Evolutionary conservation across 2,113 vertebrate genomes (phyloP).

Genomic region (Narcine bancroftii): DNA sequence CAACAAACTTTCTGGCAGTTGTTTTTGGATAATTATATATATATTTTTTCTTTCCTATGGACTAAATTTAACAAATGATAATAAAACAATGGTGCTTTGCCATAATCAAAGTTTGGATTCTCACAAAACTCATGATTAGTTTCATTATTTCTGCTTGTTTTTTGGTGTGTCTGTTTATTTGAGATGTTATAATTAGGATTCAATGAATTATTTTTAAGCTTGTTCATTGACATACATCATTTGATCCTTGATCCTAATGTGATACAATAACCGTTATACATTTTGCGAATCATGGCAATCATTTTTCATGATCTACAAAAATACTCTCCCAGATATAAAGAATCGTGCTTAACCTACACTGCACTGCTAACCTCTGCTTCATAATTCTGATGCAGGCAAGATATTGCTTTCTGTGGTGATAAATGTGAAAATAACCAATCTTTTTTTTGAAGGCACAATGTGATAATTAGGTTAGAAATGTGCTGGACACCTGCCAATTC

Average conservation of each 20-base stretch:
- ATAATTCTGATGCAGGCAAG: too few relatives aligned
- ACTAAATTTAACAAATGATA: neutral
- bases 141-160: neutral
- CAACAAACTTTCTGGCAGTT: neutral
- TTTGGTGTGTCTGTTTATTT: neutral
- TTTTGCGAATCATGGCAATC: neutral
- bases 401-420: too few relatives aligned
- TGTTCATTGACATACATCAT: neutral
- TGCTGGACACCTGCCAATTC: too few relatives aligned
- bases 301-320: neutral
- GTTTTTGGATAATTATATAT: neutral
- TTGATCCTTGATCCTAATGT: neutral
- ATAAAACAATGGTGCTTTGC: neutral
- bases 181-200: neutral
- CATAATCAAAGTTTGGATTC: neutral
- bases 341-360: too few relatives aligned
- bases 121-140: neutral
- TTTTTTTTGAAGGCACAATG: too few relatives aligned
- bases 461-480: too few relatives aligned
- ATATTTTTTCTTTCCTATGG: neutral
- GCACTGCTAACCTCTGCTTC: too few relatives aligned
- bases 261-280: neutral
- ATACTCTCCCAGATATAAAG: too few relatives aligned
- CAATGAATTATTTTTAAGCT: neutral
- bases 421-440: too few relatives aligned